Percentiles rank a stretch among this genome's conserved stretches.
Evolutionary conservation across 2,797 vertebrate genomes (phyloP).

Genomic region (Allenopithecus nigroviridis): DNA sequence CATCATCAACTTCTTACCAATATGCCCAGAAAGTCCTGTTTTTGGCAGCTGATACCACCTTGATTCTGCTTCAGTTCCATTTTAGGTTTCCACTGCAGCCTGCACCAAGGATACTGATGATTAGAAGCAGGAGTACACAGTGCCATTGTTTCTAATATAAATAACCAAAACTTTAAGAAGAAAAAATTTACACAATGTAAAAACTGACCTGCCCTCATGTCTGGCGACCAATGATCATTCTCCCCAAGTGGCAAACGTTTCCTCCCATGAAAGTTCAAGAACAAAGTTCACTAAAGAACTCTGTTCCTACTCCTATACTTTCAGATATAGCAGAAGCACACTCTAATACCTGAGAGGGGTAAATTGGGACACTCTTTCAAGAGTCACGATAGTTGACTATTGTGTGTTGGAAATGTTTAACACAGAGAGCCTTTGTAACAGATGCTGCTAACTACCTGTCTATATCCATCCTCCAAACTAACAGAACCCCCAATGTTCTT

Average conservation of each 20-base stretch:
- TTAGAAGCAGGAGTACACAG: not conserved
- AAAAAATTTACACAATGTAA: not conserved
- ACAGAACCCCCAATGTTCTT: not conserved
- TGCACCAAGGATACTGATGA: not conserved
- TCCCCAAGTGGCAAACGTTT: not conserved
- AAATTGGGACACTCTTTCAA: not conserved
- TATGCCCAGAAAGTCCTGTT: not conserved
- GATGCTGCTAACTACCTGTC: not conserved
- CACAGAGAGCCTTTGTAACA: not conserved
- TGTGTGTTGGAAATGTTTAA: not conserved
- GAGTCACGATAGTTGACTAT: not conserved
- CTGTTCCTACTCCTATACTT: not conserved
- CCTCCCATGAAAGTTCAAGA: not conserved
- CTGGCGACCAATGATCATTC: not conserved
- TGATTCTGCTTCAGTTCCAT: not conserved
- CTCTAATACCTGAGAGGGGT: no score
- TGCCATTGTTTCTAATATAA: not conserved
- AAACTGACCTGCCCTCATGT: not conserved
- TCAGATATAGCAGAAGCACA: not conserved
- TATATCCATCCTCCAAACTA: not conserved
- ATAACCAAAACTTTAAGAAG: not conserved
- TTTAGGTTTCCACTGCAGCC: not conserved
- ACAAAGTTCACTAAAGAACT: not conserved
- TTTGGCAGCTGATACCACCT: not conserved
- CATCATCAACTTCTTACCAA: not conserved